Base-by-base conservation (phyloP, 1,140 invertebrate species). In the Trinorchestia longiramus region DNA sequence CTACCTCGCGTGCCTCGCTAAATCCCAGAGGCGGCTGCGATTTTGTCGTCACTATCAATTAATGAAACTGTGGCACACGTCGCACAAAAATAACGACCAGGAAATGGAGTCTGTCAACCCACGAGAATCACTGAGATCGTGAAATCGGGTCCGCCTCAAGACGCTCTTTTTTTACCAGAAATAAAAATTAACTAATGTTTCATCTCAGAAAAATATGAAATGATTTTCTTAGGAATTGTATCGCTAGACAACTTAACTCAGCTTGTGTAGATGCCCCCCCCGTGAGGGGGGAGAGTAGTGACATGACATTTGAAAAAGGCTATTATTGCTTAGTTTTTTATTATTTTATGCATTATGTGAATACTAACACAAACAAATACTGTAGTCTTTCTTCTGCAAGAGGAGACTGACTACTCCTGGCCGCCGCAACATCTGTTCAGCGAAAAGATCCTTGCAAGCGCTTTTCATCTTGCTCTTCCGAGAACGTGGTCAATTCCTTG, bases 61-160 rank as follows among this genome's bases (percentile, higher is more conserved):
- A 90, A 43, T 42, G 43, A 41, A 41, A 28, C 15, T 19, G 88
- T 4, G 41, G 88, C 88, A 3, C 88, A 77, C 62, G 36, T 36
- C 11, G 62, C 11, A 41, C 88, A 42, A 90, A 90, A 90, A 90
- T 43, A 90, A 41, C 41, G 41, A 41, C 88, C 88, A 43, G 88
- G 88, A 90, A 90, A 90, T 90, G 88, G 88, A 90, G 88, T 90
- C 88, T 90, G 88, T 90, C 88, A 90, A 28, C n/a, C 88, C 4
- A 15, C 4, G 41, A 15, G 28, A 41, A 90, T 90, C 62, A 77
- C 62, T 1, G 62, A 77, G 62, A 77, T 77, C 62, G 62, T 77
- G 62, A 77, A 77, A 36, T 77, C 62, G 62, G 36, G 62, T 77
- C 19, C 23, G 88, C 88, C 88, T 41, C 88, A 90, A 90, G 43